Conservation (phyloP, 1,140 invertebrate species). For the Sinella curviseta region DNA sequence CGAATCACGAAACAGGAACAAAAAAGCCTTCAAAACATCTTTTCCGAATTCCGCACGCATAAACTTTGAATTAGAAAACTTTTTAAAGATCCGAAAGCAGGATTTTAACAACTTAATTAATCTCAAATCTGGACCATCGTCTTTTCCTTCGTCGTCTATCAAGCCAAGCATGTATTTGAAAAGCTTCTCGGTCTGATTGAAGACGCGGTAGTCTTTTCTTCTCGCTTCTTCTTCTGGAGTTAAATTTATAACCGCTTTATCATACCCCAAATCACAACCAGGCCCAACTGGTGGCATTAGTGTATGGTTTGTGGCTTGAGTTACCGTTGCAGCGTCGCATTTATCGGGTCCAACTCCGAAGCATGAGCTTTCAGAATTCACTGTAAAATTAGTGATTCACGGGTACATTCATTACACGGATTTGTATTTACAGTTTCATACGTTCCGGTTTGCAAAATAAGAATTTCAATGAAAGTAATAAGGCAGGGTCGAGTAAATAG, state of each 20-base stretch:
- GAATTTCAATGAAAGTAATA: too few species aligned
- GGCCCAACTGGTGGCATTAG: neutral
- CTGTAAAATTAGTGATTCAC: neutral
- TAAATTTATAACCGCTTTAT: neutral
- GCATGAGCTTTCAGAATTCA: neutral
- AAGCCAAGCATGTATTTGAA: conserved; percentile 33
- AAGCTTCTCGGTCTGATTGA: conserved; percentile 36
- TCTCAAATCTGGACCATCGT: conserved; percentile 19
- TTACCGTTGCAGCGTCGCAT: neutral
- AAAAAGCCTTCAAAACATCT: conserved; percentile 35
- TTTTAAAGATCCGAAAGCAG: conserved; percentile 27
- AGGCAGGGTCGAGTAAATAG: too few species aligned
- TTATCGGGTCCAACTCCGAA: neutral
- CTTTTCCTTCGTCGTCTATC: neutral
- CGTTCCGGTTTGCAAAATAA: neutral
- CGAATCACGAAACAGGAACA: conserved; percentile 36
- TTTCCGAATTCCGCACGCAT: conserved; percentile 23
- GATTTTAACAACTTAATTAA: conserved; percentile 26
- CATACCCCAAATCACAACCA: neutral
- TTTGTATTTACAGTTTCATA: too few species aligned
- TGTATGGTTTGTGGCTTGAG: neutral
- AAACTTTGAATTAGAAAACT: conserved; percentile 13
- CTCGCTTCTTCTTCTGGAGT: neutral
- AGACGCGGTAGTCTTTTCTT: neutral
- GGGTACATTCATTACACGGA: neutral